A percentile compares a stretch with the other conserved stretches of the same genome.
Conservation (phyloP, 92 coral and sea anemone genomes). For the Bergia sp. region DNA sequence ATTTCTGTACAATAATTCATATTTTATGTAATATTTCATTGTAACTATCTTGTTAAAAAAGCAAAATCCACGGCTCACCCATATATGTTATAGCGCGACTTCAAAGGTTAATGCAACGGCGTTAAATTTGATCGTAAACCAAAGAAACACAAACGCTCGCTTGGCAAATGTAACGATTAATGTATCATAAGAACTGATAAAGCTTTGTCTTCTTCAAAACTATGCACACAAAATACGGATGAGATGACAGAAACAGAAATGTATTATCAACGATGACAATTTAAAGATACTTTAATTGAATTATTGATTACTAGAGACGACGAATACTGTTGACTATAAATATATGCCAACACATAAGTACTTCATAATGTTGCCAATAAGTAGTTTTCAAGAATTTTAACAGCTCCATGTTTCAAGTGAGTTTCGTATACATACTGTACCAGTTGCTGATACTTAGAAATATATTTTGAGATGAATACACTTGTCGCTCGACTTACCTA, state of each 20-base stretch:
- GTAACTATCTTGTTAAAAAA: neutral
- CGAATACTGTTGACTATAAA: neutral
- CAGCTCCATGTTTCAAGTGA: neutral
- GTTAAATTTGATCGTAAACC: neutral
- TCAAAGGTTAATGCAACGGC: neutral
- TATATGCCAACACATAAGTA: neutral
- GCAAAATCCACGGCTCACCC: neutral
- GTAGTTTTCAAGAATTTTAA: neutral
- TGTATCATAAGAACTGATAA: slow-evolving; percentile 17
- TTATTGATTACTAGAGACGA: slow-evolving; percentile 28
- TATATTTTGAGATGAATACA: neutral
- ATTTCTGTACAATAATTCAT: neutral
- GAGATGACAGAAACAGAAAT: slow-evolving; percentile 8
- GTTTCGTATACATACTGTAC: neutral
- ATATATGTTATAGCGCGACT: neutral
- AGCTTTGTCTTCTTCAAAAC: neutral
- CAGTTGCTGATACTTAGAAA: slow-evolving; percentile 3
- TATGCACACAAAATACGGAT: neutral
- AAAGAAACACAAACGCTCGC: neutral
- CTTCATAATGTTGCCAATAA: neutral
- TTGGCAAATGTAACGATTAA: neutral
- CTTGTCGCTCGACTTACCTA: neutral
- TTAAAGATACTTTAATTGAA: slow-evolving; percentile 22
- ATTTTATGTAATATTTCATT: no score
- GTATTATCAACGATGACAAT: neutral